Conservation (phyloP, 2,797 vertebrate genomes). For the Peromyscus attwateri region DNA sequence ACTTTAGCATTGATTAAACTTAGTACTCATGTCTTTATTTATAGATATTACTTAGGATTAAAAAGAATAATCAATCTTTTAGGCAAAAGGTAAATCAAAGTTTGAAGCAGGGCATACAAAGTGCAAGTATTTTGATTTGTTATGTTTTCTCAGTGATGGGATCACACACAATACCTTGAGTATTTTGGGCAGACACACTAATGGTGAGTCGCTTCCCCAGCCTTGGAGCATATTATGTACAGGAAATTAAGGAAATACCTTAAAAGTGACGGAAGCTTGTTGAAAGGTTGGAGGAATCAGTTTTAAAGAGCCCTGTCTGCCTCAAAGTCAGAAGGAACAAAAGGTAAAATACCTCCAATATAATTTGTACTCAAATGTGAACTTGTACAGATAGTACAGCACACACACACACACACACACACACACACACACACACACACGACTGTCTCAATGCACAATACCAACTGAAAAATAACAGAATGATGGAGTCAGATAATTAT, state of each 20-base stretch:
- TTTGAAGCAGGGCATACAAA: not conserved
- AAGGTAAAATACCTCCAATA: not conserved
- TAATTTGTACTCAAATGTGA: not conserved
- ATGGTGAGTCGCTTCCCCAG: not conserved
- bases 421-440: not conserved
- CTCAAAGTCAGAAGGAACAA: not conserved
- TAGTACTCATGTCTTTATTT: not conserved
- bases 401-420: not conserved
- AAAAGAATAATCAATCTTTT: not conserved
- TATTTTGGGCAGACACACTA: not conserved
- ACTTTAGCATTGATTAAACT: not conserved
- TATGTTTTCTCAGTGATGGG: not conserved
- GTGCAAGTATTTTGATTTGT: not conserved
- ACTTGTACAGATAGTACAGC: not conserved
- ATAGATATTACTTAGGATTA: not conserved
- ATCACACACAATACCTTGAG: not conserved
- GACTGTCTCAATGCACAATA: not conserved
- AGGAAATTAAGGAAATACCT: not conserved
- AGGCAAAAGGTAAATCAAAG: not conserved
- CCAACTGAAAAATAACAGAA: not conserved
- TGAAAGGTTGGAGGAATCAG: not conserved
- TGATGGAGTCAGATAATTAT: not conserved
- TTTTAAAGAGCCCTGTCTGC: not conserved
- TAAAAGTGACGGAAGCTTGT: not conserved
- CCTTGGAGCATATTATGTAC: not conserved